phyloP scores from a whole-genome alignment of 2,797 vertebrate genomes.

The Todus mexicanus region DNA sequence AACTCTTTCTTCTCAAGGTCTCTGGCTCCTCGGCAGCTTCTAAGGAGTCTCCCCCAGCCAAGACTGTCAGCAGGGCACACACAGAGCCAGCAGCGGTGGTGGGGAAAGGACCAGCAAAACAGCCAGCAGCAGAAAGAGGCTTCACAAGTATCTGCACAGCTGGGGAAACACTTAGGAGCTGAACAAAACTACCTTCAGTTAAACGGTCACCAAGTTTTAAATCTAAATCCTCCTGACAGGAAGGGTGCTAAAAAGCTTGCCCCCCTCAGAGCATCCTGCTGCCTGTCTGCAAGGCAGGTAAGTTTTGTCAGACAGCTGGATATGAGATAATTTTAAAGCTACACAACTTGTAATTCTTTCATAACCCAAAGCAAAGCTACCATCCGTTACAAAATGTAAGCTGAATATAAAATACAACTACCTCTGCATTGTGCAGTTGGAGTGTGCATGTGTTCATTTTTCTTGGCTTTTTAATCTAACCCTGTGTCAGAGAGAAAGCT shows the following conservation, averaged over 20 bases:
- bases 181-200: not conserved
- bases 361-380: not conserved
- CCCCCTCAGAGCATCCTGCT: not conserved
- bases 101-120: not conserved
- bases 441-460: not conserved
- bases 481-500: not conserved
- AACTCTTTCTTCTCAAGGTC: not conserved
- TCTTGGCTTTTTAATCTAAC: not conserved
- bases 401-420: not conserved
- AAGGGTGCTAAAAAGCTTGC: not conserved
- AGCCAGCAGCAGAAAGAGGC: not conserved
- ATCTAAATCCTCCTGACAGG: not conserved
- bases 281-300: not conserved
- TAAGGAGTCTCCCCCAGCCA: not conserved
- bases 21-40: not conserved
- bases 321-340: not conserved
- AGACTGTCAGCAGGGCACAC: not conserved
- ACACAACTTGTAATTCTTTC: not conserved
- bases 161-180: not conserved
- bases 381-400: not conserved
- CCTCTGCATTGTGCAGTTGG: not conserved
- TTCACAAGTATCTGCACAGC: not conserved
- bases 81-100: rapidly evolving
- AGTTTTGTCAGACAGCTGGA: not conserved
- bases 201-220: not conserved